Conservation (phyloP, 2,113 vertebrate genomes). For the Rostratula benghalensis region DNA sequence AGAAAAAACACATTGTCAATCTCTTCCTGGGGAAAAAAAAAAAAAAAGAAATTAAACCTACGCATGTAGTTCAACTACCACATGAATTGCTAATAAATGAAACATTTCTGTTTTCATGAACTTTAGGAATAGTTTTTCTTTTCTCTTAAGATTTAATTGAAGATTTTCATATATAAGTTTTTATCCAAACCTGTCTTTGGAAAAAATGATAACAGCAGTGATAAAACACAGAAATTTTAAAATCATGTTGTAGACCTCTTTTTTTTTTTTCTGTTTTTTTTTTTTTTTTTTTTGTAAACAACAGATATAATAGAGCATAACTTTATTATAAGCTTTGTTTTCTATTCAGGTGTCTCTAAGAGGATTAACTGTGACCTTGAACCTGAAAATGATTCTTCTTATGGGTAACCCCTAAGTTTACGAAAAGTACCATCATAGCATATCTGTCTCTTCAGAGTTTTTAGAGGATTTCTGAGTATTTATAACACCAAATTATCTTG, state of each 20-base stretch:
- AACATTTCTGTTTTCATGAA: not conserved
- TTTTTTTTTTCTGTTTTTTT: too few relatives aligned
- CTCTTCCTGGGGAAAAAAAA: accelerated
- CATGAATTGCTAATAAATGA: not conserved
- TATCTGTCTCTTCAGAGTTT: not conserved
- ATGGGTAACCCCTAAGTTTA: not conserved
- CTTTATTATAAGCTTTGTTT: not conserved
- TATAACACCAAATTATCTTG: not conserved
- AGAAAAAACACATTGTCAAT: not conserved
- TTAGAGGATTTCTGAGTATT: not conserved
- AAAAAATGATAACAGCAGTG: not conserved
- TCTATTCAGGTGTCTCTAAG: not conserved
- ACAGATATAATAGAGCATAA: too few relatives aligned
- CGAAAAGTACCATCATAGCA: not conserved
- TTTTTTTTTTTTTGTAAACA: too few relatives aligned
- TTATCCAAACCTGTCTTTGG: not conserved
- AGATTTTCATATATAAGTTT: not conserved
- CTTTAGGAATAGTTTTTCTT: not conserved
- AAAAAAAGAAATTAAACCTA: not conserved
- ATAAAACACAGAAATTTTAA: not conserved
- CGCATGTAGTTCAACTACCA: accelerated
- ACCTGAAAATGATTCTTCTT: not conserved
- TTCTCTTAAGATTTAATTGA: not conserved
- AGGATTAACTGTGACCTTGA: not conserved
- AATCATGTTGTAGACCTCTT: not conserved